phyloP scores from a whole-genome alignment of 2,888 invertebrate genomes.

The Pristionchus arcanus region DNA sequence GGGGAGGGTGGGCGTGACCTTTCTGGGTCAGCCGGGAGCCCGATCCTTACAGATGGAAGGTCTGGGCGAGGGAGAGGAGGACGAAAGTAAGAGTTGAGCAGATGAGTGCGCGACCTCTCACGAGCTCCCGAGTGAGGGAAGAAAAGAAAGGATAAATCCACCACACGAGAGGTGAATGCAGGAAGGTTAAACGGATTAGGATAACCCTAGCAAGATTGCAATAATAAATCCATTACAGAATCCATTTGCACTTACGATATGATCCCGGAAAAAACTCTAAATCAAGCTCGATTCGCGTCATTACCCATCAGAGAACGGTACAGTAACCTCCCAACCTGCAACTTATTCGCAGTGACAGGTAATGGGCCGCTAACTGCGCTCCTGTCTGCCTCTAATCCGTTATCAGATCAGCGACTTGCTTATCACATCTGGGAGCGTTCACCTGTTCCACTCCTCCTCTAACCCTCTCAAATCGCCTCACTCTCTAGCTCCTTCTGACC shows the following conservation, averaged over 20 bases:
- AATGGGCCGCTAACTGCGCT: no score
- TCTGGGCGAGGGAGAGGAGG: constrained; percentile 1
- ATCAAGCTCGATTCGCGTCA: no score
- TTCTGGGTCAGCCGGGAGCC: constrained; percentile 46
- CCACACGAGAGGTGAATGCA: not conserved
- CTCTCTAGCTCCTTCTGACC: not conserved
- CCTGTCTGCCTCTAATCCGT: not conserved
- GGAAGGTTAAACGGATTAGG: not conserved
- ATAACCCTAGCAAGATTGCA: no score
- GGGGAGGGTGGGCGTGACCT: constrained; percentile 19
- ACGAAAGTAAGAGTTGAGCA: constrained; percentile 40
- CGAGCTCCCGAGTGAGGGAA: not conserved
- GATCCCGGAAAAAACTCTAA: no score
- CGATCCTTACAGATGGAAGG: constrained; percentile 12
- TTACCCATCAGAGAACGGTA: no score
- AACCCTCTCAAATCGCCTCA: not conserved
- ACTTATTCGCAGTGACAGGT: no score
- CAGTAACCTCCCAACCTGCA: no score
- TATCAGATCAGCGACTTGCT: constrained; percentile 40
- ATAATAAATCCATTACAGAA: no score
- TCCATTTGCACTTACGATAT: no score
- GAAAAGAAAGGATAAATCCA: constrained; percentile 4
- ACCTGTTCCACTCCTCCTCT: not conserved
- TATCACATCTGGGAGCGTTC: not conserved
- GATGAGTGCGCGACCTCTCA: constrained; percentile 35